These are phyloP conservation scores for Colletes collaris DNA, from an alignment of 2,888 invertebrate genomes.

Conservation along the genomic window DNA sequence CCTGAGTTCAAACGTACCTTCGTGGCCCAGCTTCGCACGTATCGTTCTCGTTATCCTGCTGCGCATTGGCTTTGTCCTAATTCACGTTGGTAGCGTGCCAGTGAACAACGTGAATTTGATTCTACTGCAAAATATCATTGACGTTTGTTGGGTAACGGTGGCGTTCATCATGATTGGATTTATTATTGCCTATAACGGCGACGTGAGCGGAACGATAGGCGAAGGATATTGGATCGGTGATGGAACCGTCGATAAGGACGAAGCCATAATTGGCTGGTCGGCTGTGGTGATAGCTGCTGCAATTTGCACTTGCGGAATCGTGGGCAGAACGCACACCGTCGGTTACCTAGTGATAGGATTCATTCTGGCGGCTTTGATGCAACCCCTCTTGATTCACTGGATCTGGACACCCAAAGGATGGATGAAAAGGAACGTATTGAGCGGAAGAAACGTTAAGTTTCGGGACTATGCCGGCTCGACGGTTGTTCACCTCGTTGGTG, in stretches of 20 bases:
- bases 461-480: conserved; percentile 78
- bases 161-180: conserved; percentile 76
- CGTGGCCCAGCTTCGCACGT: conserved; percentile 40
- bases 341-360: conserved; percentile 70
- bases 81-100: conserved; percentile 80
- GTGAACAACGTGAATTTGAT: conserved; percentile 79
- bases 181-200: conserved; percentile 77
- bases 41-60: conserved; percentile 71
- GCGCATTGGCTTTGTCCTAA: conserved; percentile 77
- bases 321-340: conserved; percentile 76
- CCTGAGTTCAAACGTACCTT: not conserved
- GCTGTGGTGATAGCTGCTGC: conserved; percentile 76
- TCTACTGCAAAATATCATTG: conserved; percentile 79
- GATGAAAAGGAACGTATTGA: conserved; percentile 73
- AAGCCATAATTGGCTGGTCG: conserved; percentile 75
- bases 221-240: conserved; percentile 73
- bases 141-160: conserved; percentile 76
- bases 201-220: conserved; percentile 69
- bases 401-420: conserved; percentile 78
- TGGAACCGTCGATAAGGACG: conserved; percentile 65
- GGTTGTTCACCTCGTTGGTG: conserved; percentile 77
- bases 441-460: conserved; percentile 67
- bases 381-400: conserved; percentile 81
- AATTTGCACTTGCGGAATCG: conserved; percentile 76
- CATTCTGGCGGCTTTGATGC: conserved; percentile 73